These are phyloP conservation scores for Speoplatyrhinus poulsoni DNA, from an alignment of 2,113 vertebrate species.

Conservation along the genomic window DNA sequence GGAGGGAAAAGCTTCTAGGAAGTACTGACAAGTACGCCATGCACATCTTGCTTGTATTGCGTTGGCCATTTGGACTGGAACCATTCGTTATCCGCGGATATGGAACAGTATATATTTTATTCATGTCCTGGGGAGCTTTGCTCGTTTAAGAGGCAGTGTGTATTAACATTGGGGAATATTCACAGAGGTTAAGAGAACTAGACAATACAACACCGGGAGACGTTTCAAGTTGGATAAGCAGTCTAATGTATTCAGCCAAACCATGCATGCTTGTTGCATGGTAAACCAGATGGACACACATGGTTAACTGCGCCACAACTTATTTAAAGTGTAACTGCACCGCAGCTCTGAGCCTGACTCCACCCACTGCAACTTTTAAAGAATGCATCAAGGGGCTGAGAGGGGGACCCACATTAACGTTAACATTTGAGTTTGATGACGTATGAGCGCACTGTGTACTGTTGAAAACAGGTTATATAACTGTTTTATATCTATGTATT, in stretches of 20 bases:
- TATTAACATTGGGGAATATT: conserved; percentile 13
- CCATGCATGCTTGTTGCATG: no score
- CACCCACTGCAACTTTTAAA: no score
- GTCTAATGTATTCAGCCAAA: background rate
- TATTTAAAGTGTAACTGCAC: no score
- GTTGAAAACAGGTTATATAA: no score
- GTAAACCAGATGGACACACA: background rate
- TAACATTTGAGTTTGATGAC: no score
- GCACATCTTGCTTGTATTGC: background rate
- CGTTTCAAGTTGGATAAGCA: conserved; percentile 28
- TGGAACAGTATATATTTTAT: background rate
- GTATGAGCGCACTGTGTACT: no score
- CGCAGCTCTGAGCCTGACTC: no score
- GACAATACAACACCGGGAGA: conserved; percentile 10
- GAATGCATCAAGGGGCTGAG: no score
- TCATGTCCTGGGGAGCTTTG: background rate
- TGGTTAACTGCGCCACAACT: background rate
- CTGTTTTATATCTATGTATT: no score
- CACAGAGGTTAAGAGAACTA: conserved; percentile 3
- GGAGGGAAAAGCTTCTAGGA: background rate
- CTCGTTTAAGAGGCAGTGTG: conserved; percentile 12
- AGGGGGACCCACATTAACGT: no score
- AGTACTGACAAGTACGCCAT: background rate
- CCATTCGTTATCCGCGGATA: background rate
- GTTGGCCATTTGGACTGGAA: background rate